Base-by-base conservation (phyloP, 2,113 vertebrate genomes). In the Centropristis striata region DNA sequence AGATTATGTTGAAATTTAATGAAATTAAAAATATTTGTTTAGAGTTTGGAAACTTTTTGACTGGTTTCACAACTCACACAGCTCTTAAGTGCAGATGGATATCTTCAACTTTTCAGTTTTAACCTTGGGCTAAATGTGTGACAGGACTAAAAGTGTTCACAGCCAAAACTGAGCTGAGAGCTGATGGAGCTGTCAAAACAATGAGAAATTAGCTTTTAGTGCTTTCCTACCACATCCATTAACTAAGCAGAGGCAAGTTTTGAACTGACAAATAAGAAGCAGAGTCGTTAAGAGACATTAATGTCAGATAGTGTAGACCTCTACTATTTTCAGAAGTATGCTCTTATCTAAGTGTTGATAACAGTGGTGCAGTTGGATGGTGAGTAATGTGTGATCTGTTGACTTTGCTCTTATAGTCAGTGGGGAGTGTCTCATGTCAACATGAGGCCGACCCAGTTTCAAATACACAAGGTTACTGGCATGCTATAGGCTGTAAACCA, bases 161-260 rank as follows among this genome's bases (percentile, higher is more conserved):
- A 78, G 77, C 61, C 78, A 85, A 83, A 61, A 27, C 66, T 21
- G 47, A 71, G 46, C 50, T 21, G 32, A 86, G 27, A 75, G 50
- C 69, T 67, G 54, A 87, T 41, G 51, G 28, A 55, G 42, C 57
- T 83, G 85, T 88, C 84, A 80, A 82, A 89, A 85, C 78, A 57
- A 41, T 65, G 37, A 65, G 4, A 80, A 67, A 72, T 58, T 11
- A 54, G 23, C 27, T 61, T 75, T 79, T 51, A 39, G 69, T 0
- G 25, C 53, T 44, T 73, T 82, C 39, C 72, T 23, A 66, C 46
- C 50, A 61, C 66, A 75, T 71, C 1, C 41, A 80, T 71, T 46
- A 74, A 46, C 57, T 42, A 54, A 73, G 42, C 11, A 51, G 23
- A 61, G 72, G 37, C 13, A 37, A 2, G 2, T 27, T 68, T 55